Conservation (phyloP, 2,888 invertebrate genomes). For the Hemistola chrysoprasaria region DNA sequence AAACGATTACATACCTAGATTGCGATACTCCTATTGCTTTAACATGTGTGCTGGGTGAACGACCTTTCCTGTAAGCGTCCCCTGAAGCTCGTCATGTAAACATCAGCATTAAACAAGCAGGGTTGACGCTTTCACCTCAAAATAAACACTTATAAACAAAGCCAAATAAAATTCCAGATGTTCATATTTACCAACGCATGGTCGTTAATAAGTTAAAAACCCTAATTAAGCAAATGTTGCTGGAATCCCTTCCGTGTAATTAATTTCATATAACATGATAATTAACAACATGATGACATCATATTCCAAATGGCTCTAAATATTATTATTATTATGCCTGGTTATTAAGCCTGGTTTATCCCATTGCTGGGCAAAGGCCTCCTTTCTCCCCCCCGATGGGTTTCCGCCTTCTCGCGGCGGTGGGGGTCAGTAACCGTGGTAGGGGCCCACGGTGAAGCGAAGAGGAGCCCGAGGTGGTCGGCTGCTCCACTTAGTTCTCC, state of each 20-base stretch:
- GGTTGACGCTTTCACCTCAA: conserved; percentile 46
- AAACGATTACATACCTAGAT: conserved; percentile 26
- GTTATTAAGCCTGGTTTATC: too few species aligned
- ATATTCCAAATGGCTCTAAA: conserved; percentile 9
- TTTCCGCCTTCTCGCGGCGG: too few species aligned
- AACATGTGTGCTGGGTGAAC: conserved; percentile 51
- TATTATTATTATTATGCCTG: conserved; percentile 1
- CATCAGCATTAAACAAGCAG: conserved; percentile 51
- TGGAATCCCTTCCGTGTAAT: conserved; percentile 13
- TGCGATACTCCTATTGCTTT: conserved; percentile 25
- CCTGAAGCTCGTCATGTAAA: conserved; percentile 62
- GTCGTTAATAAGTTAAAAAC: conserved; percentile 15
- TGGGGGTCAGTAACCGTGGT: too few species aligned
- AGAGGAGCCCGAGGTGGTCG: too few species aligned
- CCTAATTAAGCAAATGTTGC: conserved; percentile 19
- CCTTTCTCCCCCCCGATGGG: too few species aligned
- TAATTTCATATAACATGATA: conserved; percentile 8
- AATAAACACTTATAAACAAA: conserved; percentile 32
- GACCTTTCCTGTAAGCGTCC: conserved; percentile 63
- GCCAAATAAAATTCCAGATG: conserved; percentile 20
- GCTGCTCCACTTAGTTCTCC: too few species aligned
- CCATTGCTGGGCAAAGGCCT: too few species aligned
- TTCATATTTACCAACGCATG: conserved; percentile 12
- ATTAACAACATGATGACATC: conserved; percentile 10
- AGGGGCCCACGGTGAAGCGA: too few species aligned